These are phyloP conservation scores for Mesitornis unicolor DNA, from an alignment of 2,113 vertebrate genomes.

Conservation along the genomic window DNA sequence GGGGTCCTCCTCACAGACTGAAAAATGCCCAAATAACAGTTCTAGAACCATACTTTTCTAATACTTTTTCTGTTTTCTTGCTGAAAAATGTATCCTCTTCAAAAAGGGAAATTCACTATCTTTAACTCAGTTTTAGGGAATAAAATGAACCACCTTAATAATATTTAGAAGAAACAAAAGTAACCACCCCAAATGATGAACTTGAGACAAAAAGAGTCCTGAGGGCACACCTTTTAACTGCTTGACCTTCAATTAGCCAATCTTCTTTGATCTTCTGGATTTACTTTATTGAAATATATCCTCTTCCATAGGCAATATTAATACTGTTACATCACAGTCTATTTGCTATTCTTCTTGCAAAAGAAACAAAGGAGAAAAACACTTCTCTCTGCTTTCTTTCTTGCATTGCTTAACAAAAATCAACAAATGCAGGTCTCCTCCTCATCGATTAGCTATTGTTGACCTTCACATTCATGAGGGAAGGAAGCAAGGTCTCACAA, in stretches of 20 bases:
- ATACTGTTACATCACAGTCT: not conserved
- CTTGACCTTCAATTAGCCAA: not conserved
- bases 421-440: not conserved
- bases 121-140: not conserved
- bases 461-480: not conserved
- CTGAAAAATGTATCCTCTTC: not conserved
- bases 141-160: not conserved
- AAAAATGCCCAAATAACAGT: not conserved
- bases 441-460: not conserved
- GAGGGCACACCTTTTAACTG: not conserved
- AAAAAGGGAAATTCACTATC: not conserved
- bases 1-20: not conserved
- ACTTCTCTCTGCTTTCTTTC: not conserved
- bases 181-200: not conserved
- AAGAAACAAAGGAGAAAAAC: not conserved
- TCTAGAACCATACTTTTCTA: not conserved
- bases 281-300: not conserved
- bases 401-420: not conserved
- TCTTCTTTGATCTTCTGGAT: not conserved
- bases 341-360: not conserved
- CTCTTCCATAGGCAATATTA: not conserved
- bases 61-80: not conserved
- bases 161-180: not conserved
- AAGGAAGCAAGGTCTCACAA: not conserved
- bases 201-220: not conserved